phyloP scores from a whole-genome alignment of 2,113 vertebrate genomes.

The Meriones unguiculatus region DNA sequence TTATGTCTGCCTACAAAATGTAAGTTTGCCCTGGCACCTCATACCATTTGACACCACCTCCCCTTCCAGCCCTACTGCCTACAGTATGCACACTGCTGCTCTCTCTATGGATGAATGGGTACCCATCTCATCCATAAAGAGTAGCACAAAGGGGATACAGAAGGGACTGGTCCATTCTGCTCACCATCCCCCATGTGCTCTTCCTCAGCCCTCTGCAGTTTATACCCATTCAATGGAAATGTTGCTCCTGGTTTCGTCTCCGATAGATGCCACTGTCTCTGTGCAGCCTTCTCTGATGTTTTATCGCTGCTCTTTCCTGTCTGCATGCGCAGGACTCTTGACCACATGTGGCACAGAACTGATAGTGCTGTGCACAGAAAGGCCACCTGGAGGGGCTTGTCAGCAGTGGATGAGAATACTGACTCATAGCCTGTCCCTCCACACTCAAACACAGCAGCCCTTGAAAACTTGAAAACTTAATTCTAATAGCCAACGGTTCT shows the following conservation, averaged over 20 bases:
- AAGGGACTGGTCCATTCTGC: neutral
- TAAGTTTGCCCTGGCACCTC: neutral
- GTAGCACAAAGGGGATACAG: neutral
- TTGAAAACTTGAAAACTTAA: neutral
- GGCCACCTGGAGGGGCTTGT: neutral
- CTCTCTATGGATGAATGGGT: neutral
- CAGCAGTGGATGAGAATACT: neutral
- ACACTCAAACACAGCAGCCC: neutral
- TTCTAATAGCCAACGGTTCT: neutral
- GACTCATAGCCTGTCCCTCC: neutral
- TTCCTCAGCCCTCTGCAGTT: neutral
- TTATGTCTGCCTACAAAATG: neutral
- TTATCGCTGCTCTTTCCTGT: neutral
- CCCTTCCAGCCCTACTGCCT: neutral
- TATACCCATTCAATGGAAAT: neutral
- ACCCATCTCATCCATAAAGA: neutral
- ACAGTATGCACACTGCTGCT: too few relatives aligned
- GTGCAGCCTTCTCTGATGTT: neutral
- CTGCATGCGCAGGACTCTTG: neutral
- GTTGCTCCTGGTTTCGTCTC: neutral
- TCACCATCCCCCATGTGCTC: too few relatives aligned
- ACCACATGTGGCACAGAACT: neutral
- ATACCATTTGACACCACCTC: too few relatives aligned
- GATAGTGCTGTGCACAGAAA: neutral
- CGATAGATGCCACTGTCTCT: neutral